These are phyloP conservation scores for Galeopsomyia nigrocyanea DNA, from an alignment of 2,888 invertebrate species.

Conservation along the genomic window DNA sequence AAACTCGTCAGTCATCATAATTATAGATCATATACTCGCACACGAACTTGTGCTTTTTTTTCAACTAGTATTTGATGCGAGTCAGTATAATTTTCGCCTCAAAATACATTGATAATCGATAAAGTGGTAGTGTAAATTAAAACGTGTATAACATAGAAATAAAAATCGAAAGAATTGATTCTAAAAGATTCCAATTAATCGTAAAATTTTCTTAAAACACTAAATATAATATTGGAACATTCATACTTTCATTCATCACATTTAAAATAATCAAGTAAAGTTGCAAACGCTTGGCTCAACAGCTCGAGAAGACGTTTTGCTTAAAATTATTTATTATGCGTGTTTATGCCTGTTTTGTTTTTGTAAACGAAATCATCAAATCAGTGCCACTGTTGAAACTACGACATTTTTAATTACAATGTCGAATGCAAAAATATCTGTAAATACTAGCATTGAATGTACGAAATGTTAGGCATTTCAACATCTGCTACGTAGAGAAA, in stretches of 20 bases:
- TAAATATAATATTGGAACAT: slow-evolving; percentile 40
- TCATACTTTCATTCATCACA: slow-evolving; percentile 37
- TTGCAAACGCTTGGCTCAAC: slow-evolving; percentile 27
- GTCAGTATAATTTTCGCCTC: too few species aligned
- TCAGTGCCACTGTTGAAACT: slow-evolving; percentile 12
- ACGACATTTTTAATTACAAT: not conserved
- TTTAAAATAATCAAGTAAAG: slow-evolving; percentile 9
- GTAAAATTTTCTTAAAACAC: slow-evolving; percentile 13
- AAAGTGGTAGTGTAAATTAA: not conserved
- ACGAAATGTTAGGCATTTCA: too few species aligned
- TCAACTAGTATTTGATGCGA: not conserved
- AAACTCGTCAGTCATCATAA: slow-evolving; percentile 41
- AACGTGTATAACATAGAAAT: not conserved
- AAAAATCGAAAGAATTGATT: slow-evolving; percentile 30
- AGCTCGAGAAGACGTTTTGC: slow-evolving; percentile 29
- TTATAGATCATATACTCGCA: slow-evolving; percentile 13
- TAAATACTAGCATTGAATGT: not conserved
- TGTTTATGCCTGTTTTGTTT: slow-evolving; percentile 49
- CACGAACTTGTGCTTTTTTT: slow-evolving; percentile 21
- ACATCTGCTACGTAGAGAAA: too few species aligned
- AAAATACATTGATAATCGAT: not conserved
- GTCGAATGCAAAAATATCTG: not conserved
- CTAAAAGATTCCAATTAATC: slow-evolving; percentile 1
- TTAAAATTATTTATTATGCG: slow-evolving; percentile 54
- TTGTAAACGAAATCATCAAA: slow-evolving; percentile 13